A percentile compares a stretch with the other conserved stretches of the same genome.
These are phyloP conservation scores for Arvicanthis niloticus DNA, from an alignment of 2,113 vertebrate species.

Conservation along the genomic window DNA sequence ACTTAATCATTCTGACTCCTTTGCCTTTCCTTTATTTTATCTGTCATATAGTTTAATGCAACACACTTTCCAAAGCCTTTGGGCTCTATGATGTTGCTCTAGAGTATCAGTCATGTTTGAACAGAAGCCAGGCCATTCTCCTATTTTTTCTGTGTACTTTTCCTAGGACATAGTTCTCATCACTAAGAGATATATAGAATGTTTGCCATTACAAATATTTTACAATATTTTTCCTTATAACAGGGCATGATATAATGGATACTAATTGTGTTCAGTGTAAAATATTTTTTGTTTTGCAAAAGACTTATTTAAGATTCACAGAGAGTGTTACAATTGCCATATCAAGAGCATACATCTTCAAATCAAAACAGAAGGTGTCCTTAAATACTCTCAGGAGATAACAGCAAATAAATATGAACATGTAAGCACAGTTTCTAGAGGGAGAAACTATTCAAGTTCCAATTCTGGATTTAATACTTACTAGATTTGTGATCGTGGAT, in stretches of 20 bases:
- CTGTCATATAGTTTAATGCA: not conserved
- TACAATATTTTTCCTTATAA: not conserved
- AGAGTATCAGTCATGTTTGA: constrained; percentile 42
- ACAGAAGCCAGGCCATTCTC: not conserved
- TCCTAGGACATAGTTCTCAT: not conserved
- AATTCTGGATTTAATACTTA: constrained; percentile 10
- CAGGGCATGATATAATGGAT: not conserved
- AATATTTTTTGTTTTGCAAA: constrained; percentile 19
- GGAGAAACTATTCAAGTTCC: constrained; percentile 13
- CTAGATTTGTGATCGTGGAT: constrained; percentile 25
- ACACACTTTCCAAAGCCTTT: constrained; percentile 37
- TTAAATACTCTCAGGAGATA: not conserved
- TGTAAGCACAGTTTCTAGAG: constrained; percentile 1
- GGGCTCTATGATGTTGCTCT: not conserved
- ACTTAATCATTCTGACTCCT: not conserved
- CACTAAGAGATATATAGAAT: not conserved
- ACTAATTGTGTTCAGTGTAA: not conserved
- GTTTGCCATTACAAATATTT: not conserved
- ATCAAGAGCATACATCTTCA: constrained; percentile 6
- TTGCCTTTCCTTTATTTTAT: not conserved
- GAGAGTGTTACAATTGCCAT: not conserved
- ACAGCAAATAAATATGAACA: not conserved
- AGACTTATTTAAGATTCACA: not conserved
- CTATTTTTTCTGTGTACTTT: not conserved
- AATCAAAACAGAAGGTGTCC: not conserved